phyloP scores from a whole-genome alignment of 2,797 vertebrate species.

The Thripadectes ignobilis region DNA sequence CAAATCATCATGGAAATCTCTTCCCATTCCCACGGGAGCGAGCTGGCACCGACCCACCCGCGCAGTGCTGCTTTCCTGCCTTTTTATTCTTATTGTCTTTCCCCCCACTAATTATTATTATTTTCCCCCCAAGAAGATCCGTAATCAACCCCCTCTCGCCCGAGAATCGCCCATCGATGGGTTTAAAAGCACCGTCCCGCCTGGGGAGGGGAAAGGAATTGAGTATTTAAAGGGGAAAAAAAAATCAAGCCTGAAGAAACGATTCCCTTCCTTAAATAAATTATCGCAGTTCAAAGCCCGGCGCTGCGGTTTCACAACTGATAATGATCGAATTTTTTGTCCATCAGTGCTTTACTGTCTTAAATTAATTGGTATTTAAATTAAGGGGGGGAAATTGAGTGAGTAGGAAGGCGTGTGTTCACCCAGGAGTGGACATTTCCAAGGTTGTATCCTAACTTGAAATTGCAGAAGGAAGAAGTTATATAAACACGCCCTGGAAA shows the following conservation, averaged over 20 bases:
- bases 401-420: background rate
- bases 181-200: background rate
- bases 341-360: background rate
- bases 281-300: background rate
- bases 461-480: background rate
- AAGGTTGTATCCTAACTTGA: background rate
- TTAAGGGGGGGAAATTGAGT: accelerated
- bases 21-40: constrained; percentile 5
- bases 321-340: background rate
- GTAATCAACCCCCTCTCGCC: too few species aligned
- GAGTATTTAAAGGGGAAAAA: background rate
- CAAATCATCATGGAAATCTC: background rate
- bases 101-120: too few species aligned
- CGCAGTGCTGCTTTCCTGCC: background rate
- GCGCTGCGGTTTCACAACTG: background rate
- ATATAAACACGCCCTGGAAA: background rate
- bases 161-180: background rate
- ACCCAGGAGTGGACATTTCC: background rate
- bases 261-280: background rate
- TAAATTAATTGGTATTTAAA: background rate
- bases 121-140: background rate
- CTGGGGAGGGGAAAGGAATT: background rate
- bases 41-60: background rate
- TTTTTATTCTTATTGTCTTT: background rate
- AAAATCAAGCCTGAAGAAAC: background rate